Evolutionary conservation across 2,113 vertebrate genomes (phyloP).

Genomic region (Kryptolebias marmoratus): DNA sequence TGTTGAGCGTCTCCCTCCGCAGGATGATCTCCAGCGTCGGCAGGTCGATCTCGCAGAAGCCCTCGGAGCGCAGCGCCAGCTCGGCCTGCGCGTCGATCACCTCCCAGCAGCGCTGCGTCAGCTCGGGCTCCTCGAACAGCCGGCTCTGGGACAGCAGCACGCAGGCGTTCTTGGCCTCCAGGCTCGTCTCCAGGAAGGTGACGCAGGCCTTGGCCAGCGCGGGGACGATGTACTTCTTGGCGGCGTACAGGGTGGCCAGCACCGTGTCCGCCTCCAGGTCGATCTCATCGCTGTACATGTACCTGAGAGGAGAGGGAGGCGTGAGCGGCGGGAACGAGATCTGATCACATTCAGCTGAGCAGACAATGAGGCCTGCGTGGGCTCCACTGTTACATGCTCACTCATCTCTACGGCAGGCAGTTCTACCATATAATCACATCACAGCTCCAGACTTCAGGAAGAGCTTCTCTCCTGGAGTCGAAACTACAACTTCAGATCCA

Average conservation of each 20-base stretch:
- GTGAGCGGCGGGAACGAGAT: background rate
- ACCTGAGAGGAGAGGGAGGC: constrained; percentile 76
- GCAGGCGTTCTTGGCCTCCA: constrained; percentile 95
- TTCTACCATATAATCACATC: too few relatives aligned
- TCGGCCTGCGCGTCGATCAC: constrained; percentile 98
- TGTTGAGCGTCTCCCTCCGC: constrained; percentile 90
- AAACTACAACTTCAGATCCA: too few relatives aligned
- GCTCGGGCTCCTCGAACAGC: constrained; percentile 96
- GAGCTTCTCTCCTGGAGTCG: too few relatives aligned
- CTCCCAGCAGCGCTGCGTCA: constrained; percentile 97
- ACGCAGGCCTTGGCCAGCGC: constrained; percentile 94
- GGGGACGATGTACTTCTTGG: constrained; percentile 98
- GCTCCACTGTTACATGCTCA: too few relatives aligned
- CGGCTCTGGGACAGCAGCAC: constrained; percentile 96
- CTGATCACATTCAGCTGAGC: background rate
- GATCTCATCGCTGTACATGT: constrained; percentile 97
- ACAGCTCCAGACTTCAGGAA: too few relatives aligned
- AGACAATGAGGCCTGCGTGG: too few relatives aligned
- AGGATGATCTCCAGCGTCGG: constrained; percentile 93
- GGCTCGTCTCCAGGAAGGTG: constrained; percentile 93
- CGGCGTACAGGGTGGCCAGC: constrained; percentile 93
- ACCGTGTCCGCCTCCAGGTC: constrained; percentile 96
- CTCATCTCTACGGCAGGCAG: too few relatives aligned
- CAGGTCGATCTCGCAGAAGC: constrained; percentile 94
- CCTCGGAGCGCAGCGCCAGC: constrained; percentile 91